A percentile compares a stretch with the other conserved stretches of the same genome.
phyloP scores from a whole-genome alignment of 2,797 vertebrate species.

The Phoxinus dragarum region DNA sequence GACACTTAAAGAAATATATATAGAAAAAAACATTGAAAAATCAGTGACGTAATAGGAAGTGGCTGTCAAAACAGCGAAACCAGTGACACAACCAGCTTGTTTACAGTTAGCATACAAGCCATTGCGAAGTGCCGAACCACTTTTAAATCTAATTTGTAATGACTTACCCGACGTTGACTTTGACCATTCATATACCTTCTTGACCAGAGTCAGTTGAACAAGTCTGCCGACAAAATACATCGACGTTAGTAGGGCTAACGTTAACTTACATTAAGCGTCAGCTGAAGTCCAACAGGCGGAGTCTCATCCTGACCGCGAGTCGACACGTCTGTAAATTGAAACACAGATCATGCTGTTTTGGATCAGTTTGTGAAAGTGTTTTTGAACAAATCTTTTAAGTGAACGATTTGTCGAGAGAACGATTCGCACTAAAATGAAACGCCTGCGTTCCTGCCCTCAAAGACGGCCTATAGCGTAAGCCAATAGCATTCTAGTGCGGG shows the following conservation, averaged over 20 bases:
- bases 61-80: not conserved
- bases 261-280: not conserved
- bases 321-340: not conserved
- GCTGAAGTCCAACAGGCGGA: constrained; percentile 21
- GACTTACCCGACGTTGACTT: constrained; percentile 44
- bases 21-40: not conserved
- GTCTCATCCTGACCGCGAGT: not conserved
- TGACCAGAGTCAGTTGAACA: constrained; percentile 26
- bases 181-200: constrained; percentile 29
- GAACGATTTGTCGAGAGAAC: not conserved
- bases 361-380: not conserved
- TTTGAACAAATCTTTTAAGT: not conserved
- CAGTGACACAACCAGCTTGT: not conserved
- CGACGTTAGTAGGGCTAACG: not conserved
- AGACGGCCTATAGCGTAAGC: not conserved
- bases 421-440: not conserved
- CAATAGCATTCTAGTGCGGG: not conserved
- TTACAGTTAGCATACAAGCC: constrained; percentile 1
- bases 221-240: constrained; percentile 33
- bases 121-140: not conserved
- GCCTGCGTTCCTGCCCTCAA: not conserved
- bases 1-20: not conserved
- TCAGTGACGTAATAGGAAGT: not conserved
- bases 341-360: too few relatives aligned
- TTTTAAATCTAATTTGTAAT: not conserved